Evolutionary conservation across 2,797 vertebrate genomes (phyloP).

Genomic region (Lophotriccus pileatus): DNA sequence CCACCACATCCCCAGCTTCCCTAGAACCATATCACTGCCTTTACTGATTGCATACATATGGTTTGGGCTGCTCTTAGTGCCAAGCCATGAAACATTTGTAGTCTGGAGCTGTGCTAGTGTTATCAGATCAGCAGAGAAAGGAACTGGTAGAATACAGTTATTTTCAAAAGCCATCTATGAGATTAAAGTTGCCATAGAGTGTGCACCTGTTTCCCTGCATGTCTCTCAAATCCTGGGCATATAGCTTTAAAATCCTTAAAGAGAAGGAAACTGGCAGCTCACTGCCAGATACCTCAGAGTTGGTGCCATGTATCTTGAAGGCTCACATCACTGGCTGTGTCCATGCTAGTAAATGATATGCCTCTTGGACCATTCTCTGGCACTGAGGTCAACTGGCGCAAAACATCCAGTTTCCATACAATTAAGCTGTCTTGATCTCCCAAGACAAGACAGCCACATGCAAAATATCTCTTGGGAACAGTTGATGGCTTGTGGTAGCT

Average conservation of each 20-base stretch:
- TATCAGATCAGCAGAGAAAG: not conserved
- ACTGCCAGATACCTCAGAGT: not conserved
- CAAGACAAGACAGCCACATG: not conserved
- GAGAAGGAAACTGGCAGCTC: not conserved
- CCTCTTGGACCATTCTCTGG: not conserved
- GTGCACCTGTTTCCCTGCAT: not conserved
- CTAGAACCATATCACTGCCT: not conserved
- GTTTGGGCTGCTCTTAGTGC: not conserved
- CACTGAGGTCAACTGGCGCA: not conserved
- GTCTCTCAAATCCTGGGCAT: not conserved
- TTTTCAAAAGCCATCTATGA: not conserved
- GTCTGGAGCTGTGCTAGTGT: not conserved
- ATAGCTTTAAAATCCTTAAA: conserved; percentile 27
- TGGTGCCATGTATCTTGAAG: not conserved
- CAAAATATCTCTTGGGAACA: not conserved
- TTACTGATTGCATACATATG: rapidly evolving
- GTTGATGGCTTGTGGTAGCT: not conserved
- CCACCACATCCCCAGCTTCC: not conserved
- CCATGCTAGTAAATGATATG: not conserved
- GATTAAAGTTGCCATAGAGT: not conserved
- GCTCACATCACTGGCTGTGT: not conserved
- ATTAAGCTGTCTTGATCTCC: not conserved
- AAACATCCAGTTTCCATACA: not conserved
- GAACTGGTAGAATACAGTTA: not conserved
- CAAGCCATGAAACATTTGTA: not conserved